Evolutionary conservation across 2,113 vertebrate genomes (phyloP), one percentile per base, ranked within the genome.

Genomic region (Thunnus maccoyii): DNA sequence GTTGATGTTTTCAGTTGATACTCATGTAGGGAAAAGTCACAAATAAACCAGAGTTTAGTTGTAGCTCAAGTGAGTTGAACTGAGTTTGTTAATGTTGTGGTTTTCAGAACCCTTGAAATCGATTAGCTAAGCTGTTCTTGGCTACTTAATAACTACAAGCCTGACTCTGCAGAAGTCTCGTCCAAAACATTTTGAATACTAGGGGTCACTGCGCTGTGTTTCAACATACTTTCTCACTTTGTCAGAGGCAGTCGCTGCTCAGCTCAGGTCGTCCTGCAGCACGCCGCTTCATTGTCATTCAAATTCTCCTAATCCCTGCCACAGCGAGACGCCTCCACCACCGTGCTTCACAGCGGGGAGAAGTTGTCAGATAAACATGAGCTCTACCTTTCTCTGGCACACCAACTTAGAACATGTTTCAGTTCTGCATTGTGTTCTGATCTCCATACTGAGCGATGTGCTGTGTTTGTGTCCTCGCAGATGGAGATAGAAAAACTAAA

Each of bases 401-500:
- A 30, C 2, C 27, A 30, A 30, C 27, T 3, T 30, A 30, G 27
- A 30, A 30, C 27, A 30, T 30, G 4, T 30, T 30, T 30, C 27
- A 30, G 27, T 30, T 30, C 4, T 30, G 2, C 27, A 30, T 4
- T 30, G 27, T 30, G 2, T 15, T 18, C 1, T 1, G 14, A 48
- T 18, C 50, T 74, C 20, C 20, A 1, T 8, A 10, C 12, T 70
- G 44, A 60, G 5, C 32, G 20, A 5, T 27, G 27, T 46, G 36
- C 32, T 13, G 13, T 67, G 0, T 41, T 54, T 72, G 87, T 93
- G 5, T 80, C 25, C 83, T 86, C 58, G 12, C 92, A 99, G 98
- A 84, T 95, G 92, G 98, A 99, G 94, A 94, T 99, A 91, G 97
- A 98, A 77, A 97, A 97, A 82, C 89, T 99, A 93, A 99, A 98